Evolutionary conservation across 2,113 vertebrate genomes (phyloP), one percentile per base, ranked within the genome.

Genomic region (Xenus cinereus): DNA sequence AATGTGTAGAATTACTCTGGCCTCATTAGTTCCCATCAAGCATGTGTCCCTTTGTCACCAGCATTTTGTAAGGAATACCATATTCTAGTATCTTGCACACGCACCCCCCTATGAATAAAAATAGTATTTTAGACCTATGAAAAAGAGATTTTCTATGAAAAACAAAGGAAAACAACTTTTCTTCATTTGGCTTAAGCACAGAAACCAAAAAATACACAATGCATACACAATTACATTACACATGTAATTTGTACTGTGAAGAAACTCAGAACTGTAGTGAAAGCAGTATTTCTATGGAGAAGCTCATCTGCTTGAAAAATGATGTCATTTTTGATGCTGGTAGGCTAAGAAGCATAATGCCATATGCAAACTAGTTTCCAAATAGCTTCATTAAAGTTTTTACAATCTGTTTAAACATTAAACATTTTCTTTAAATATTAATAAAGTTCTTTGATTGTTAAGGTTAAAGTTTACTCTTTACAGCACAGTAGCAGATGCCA

Each of bases 391-490:
- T 94, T 90, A 93, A 90, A 92, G 54, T 39, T 93, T 96, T 97
- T 90, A 77, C 71, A 94, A 84, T 83, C 85, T 96, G 87, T 90
- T 97, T 93, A 96, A 97, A 96, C 69, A 91, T 94, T 96, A 80
- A 96, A 86, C 54, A 71, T 89, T 96, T 93, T 75, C 62, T 89
- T 97, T 94, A 97, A 97, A 97, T 95, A 96, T 97, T 96, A 95
- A 97, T 90, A 94, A 76, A 85, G 67, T n/a, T 85, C 76, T 68
- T 68, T 48, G 66, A 75, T 73, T 80, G 60, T 91, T 96, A 91
- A 90, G 64, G 80, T 90, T 93, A 89, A n/a, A 60, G 78, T 92
- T 97, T 91, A 78, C 81, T 92, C 68, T 66, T 71, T 84, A 23
- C 56, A 81, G 56, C 67, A 66, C 46, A 67, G 45, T 57, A 75